Percentiles rank a stretch among this genome's conserved stretches.
These are phyloP conservation scores for Rhagonycha fulva DNA, from an alignment of 2,888 invertebrate genomes.

Conservation along the genomic window DNA sequence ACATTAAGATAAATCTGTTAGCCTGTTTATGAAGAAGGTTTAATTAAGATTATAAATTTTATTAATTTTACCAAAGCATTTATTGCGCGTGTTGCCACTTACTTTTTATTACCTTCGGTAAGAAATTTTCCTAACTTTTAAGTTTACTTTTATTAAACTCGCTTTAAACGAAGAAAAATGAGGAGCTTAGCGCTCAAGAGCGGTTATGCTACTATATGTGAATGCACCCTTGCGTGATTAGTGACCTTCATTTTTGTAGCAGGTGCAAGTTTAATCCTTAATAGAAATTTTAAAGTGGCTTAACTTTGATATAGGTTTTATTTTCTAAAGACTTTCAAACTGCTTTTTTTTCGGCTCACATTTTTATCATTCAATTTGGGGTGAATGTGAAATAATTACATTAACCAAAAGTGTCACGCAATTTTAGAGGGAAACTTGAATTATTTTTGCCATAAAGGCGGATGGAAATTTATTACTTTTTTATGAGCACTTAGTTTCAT, in stretches of 20 bases:
- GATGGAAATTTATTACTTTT: background rate
- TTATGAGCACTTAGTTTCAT: background rate
- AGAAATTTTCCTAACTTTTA: background rate
- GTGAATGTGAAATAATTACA: conserved; percentile 1
- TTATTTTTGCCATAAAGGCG: background rate
- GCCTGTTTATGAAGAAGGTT: background rate
- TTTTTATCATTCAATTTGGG: background rate
- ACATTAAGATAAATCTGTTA: conserved; percentile 1
- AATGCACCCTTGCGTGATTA: background rate
- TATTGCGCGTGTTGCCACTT: background rate
- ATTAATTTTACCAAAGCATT: background rate
- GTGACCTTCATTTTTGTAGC: background rate
- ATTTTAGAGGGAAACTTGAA: background rate
- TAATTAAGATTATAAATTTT: background rate
- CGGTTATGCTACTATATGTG: background rate
- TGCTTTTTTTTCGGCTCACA: background rate
- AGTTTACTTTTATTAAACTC: background rate
- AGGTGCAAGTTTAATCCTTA: background rate
- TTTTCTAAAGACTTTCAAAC: background rate
- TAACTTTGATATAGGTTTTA: background rate
- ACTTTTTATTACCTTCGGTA: background rate
- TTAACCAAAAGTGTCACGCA: background rate
- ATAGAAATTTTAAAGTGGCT: background rate
- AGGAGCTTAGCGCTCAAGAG: background rate
- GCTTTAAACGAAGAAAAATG: background rate